A percentile compares a stretch with the other conserved stretches of the same genome.
Evolutionary conservation across 2,797 vertebrate species (phyloP).

Genomic region (Fundulus diaphanus): DNA sequence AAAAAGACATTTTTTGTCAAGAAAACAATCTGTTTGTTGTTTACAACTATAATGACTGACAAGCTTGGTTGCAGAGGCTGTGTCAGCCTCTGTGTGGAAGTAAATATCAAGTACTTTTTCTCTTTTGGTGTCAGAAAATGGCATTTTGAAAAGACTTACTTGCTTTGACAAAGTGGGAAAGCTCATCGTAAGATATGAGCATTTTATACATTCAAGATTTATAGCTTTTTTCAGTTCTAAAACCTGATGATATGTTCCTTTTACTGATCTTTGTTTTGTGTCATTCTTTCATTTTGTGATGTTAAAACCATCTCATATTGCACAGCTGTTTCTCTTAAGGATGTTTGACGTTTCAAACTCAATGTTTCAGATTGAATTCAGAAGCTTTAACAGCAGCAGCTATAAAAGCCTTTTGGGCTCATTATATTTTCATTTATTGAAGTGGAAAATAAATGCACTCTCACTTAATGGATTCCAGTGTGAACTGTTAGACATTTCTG

Average conservation of each 20-base stretch:
- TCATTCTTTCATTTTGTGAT: constrained; percentile 1
- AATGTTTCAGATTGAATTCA: constrained; percentile 40
- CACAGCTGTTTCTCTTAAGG: constrained; percentile 5
- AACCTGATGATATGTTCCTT: neutral
- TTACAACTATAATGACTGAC: neutral
- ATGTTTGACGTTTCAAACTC: constrained; percentile 36
- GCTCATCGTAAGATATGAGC: neutral
- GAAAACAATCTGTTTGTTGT: neutral
- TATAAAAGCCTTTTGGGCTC: constrained; percentile 34
- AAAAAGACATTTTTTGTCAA: neutral
- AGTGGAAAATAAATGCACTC: constrained; percentile 27
- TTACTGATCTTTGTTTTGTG: neutral
- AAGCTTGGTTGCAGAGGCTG: neutral
- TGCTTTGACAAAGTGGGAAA: neutral
- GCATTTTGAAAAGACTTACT: neutral
- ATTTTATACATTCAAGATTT: neutral
- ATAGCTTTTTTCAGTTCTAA: neutral
- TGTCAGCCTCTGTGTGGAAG: neutral
- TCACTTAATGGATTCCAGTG: constrained; percentile 49
- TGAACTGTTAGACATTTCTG: constrained; percentile 63
- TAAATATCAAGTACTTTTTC: neutral
- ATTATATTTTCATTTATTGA: constrained; percentile 34
- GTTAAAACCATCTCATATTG: constrained; percentile 24
- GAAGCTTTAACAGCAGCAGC: constrained; percentile 38
- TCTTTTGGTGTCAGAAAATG: neutral